Conservation (phyloP, 2,797 vertebrate genomes). For the Siniperca scherzeri region DNA sequence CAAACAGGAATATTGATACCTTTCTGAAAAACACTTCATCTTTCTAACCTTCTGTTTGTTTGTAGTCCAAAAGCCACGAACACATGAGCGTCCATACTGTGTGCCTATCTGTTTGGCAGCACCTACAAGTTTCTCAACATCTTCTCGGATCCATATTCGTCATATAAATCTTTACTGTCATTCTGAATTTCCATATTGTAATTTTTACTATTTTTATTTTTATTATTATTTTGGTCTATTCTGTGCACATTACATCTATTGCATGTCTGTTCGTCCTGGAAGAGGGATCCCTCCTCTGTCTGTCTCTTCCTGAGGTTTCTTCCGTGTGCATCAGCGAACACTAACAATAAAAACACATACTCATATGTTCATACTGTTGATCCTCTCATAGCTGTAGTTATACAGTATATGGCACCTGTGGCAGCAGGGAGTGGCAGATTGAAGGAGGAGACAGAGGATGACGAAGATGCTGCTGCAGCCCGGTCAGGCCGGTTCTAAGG, state of each 20-base stretch:
- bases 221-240: neutral
- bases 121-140: neutral
- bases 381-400: neutral
- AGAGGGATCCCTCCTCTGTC: neutral
- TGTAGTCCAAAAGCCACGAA: neutral
- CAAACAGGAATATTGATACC: neutral
- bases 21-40: neutral
- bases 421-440: neutral
- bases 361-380: neutral
- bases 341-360: neutral
- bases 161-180: neutral
- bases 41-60: neutral
- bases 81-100: neutral
- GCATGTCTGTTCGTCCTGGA: no score
- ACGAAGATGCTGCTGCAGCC: conserved; percentile 13
- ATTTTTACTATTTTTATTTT: neutral
- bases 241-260: neutral
- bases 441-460: neutral
- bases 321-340: neutral
- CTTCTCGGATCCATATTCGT: neutral
- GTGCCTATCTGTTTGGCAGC: neutral
- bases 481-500: conserved; percentile 20
- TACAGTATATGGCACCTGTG: neutral
- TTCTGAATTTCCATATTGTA: neutral
- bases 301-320: neutral